These are phyloP conservation scores for Lepidocolaptes lacrymiger DNA, from an alignment of 2,797 vertebrate genomes.

Conservation along the genomic window DNA sequence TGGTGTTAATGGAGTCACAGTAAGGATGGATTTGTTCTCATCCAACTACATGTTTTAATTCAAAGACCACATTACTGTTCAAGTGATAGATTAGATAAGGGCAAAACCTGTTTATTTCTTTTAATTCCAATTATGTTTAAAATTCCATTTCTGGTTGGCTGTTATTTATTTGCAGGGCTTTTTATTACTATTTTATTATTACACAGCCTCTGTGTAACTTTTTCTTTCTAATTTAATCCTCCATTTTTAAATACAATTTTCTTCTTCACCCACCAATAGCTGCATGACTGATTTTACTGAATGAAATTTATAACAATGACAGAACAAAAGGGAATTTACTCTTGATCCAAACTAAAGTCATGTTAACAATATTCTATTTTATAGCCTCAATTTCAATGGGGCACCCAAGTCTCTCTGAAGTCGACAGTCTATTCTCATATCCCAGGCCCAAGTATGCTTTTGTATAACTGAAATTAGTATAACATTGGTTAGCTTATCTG, in stretches of 20 bases:
- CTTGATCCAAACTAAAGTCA: background rate
- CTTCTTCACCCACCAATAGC: background rate
- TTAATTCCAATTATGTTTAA: constrained; percentile 32
- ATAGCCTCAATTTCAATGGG: background rate
- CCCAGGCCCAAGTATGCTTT: background rate
- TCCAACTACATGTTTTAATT: constrained; percentile 41
- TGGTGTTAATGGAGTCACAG: constrained; percentile 24
- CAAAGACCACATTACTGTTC: constrained; percentile 11
- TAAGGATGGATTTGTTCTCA: constrained; percentile 40
- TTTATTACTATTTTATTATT: background rate
- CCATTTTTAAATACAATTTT: constrained; percentile 34
- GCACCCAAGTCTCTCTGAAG: background rate
- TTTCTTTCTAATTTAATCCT: constrained; percentile 33
- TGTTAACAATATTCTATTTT: constrained; percentile 32
- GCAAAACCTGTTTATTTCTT: constrained; percentile 1
- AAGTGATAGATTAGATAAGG: constrained; percentile 23
- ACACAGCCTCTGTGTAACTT: background rate
- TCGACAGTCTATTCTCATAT: background rate
- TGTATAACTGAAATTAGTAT: background rate
- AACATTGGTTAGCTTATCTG: background rate
- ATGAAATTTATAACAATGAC: constrained; percentile 32
- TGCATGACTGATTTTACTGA: constrained; percentile 51
- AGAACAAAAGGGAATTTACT: constrained; percentile 40
- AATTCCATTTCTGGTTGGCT: background rate
- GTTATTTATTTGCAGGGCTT: background rate